Conservation (phyloP, 2,888 invertebrate genomes). For the Zygaena filipendulae region DNA sequence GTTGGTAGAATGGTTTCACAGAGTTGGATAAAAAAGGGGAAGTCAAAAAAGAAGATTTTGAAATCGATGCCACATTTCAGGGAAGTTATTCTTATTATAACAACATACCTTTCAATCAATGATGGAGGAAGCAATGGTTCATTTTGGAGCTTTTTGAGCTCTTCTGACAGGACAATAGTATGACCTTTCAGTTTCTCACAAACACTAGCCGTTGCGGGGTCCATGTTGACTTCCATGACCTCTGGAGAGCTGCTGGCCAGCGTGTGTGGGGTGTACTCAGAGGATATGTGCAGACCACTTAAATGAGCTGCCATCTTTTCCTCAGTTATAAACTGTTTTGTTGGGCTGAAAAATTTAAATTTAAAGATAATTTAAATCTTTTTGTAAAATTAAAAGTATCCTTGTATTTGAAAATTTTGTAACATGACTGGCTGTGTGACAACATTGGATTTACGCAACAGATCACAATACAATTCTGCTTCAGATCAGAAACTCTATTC, state of each 20-base stretch:
- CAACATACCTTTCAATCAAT: slow-evolving; percentile 67
- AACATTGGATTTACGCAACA: no score
- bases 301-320: slow-evolving; percentile 87
- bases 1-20: no score
- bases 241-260: slow-evolving; percentile 25
- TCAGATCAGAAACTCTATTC: no score
- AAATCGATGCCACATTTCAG: no score
- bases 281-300: slow-evolving; percentile 77
- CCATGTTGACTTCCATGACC: slow-evolving; percentile 42
- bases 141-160: slow-evolving; percentile 72
- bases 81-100: no score
- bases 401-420: no score
- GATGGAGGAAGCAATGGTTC: slow-evolving; percentile 75
- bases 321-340: slow-evolving; percentile 83
- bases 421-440: no score
- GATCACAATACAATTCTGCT: no score
- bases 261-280: slow-evolving; percentile 46
- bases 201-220: slow-evolving; percentile 20
- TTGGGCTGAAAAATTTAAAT: slow-evolving; percentile 45
- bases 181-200: slow-evolving; percentile 54
- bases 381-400: not conserved
- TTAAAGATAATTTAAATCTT: not conserved
- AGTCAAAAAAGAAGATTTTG: no score
- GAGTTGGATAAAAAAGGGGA: no score
- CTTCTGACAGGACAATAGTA: slow-evolving; percentile 74